phyloP scores from a whole-genome alignment of 2,113 vertebrate genomes.

The Urocynchramus pylzowi region DNA sequence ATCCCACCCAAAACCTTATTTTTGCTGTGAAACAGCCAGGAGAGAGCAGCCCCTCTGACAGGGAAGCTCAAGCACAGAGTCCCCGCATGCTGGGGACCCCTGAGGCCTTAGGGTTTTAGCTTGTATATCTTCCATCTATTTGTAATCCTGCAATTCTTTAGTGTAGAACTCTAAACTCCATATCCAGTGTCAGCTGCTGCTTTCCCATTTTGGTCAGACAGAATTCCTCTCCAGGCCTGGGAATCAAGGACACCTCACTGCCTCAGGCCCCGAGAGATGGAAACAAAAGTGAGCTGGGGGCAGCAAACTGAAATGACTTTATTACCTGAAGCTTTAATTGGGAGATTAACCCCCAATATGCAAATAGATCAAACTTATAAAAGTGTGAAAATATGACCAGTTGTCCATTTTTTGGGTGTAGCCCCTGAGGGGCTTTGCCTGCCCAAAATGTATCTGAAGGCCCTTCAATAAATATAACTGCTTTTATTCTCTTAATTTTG shows the following conservation, averaged over 20 bases:
- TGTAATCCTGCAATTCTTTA: not conserved
- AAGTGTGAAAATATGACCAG: not conserved
- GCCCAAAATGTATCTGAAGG: not conserved
- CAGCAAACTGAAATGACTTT: not conserved
- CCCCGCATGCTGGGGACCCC: accelerated
- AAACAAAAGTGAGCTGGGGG: not conserved
- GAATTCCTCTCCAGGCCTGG: not conserved
- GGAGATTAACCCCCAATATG: not conserved
- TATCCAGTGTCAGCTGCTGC: accelerated
- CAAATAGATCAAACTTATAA: not conserved
- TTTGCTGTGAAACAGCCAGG: not conserved
- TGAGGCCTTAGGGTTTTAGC: not conserved
- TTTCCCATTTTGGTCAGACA: not conserved
- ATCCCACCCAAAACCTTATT: accelerated
- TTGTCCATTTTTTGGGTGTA: not conserved
- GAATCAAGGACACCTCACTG: not conserved
- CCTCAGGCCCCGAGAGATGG: not conserved
- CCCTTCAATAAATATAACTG: not conserved
- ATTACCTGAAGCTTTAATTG: too few species aligned
- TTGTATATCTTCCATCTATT: too few species aligned
- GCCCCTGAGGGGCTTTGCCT: not conserved
- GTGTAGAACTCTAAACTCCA: not conserved
- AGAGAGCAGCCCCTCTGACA: not conserved
- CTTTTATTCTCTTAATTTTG: not conserved
- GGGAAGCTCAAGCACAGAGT: not conserved